Percentiles rank a stretch among this genome's conserved stretches.
Evolutionary conservation across 2,888 invertebrate species (phyloP).

Genomic region (Neuroscelio doddi): DNA sequence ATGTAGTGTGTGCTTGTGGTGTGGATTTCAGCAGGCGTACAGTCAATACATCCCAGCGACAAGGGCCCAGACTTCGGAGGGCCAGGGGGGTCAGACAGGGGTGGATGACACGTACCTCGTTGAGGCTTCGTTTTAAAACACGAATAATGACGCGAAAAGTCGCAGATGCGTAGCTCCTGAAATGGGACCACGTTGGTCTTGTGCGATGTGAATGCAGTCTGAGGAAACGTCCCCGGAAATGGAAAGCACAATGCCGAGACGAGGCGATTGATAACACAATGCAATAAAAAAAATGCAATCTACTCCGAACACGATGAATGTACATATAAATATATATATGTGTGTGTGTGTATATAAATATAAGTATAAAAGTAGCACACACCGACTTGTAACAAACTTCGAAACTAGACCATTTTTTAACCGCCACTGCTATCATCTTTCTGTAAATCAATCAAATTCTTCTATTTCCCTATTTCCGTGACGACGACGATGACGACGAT

Average conservation of each 20-base stretch:
- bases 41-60: slow-evolving; percentile 91
- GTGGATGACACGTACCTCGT: slow-evolving; percentile 90
- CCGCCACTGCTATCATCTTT: slow-evolving; percentile 51
- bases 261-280: slow-evolving; percentile 13
- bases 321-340: slow-evolving; percentile 19
- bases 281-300: slow-evolving; percentile 22
- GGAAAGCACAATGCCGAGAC: slow-evolving; percentile 12
- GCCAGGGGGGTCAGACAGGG: slow-evolving; percentile 79
- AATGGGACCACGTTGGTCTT: slow-evolving; percentile 10
- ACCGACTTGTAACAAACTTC: too few relatives aligned
- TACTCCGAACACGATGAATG: background rate
- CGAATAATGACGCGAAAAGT: slow-evolving; percentile 16
- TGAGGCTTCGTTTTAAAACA: slow-evolving; percentile 75
- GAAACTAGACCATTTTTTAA: slow-evolving; percentile 29
- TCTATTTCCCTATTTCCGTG: slow-evolving; percentile 71
- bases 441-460: slow-evolving; percentile 69
- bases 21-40: slow-evolving; percentile 82
- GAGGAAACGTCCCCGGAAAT: slow-evolving; percentile 6
- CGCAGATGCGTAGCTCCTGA: slow-evolving; percentile 35
- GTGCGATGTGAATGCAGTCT: slow-evolving; percentile 3
- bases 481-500: slow-evolving; percentile 48
- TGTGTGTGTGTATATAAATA: slow-evolving; percentile 19
- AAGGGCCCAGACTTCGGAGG: slow-evolving; percentile 80
- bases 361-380: too few relatives aligned
- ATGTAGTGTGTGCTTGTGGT: slow-evolving; percentile 72